Evolutionary conservation across 1,140 invertebrate species (phyloP), one percentile per base, ranked within the genome.

Genomic region (Dreissena polymorpha): DNA sequence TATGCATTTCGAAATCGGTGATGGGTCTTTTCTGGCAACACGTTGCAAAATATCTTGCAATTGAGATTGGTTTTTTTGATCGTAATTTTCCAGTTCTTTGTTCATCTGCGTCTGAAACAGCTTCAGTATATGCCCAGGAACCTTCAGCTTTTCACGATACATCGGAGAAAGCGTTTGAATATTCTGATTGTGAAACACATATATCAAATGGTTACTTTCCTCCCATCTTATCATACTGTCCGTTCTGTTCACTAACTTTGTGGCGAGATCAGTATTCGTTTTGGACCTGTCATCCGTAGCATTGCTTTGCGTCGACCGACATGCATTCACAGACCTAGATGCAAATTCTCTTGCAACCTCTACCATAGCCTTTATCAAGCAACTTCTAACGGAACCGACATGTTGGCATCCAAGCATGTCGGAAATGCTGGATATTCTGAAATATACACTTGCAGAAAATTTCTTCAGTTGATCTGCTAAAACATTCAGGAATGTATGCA

Each of bases 401-500:
- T 50, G n/a, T 16, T 51, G 25, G 12, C 79, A 68, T 3, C 84
- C 86, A 27, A 85, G 18, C 79, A 85, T 87, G 25, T 64, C 70
- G 8, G 53, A 23, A 51, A 88, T 50, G 55, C 39, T 84, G 21
- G 60, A 16, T 25, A 76, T 81, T 71, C 75, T 73, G 64, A 89
- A 89, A 74, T 85, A 89, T 7, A 78, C 29, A 83, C 88, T 89
- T 13, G 80, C 60, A 18, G 88, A 89, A 13, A 89, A 25, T 53
- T 88, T 89, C 51, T 87, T 89, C 50, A 89, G 51, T 57, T 89
- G 88, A 60, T 88, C 88, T 14, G 86, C 73, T 57, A 89, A 71
- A 39, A 89, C 86, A 60, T 82, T 81, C 0, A 88, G 8, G 63
- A 89, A 89, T 25, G 74, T 81, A 50, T 86, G 65, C 18, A 88